Evolutionary conservation across 2,888 invertebrate species (phyloP).

Genomic region (Scrobipalpa atriplicella): DNA sequence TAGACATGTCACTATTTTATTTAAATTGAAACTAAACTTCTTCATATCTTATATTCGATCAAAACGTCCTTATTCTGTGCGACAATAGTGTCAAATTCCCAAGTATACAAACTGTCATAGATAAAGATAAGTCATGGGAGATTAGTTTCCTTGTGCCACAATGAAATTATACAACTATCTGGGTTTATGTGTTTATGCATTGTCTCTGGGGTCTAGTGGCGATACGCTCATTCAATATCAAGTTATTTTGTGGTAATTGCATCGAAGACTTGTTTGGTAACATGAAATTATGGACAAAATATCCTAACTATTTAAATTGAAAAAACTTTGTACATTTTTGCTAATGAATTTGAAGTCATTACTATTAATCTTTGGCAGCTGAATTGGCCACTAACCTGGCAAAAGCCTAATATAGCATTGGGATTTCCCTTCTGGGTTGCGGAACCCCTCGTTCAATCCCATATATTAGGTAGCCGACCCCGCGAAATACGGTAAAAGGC

Average conservation of each 20-base stretch:
- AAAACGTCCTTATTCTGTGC: not conserved
- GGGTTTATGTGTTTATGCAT: constrained; percentile 12
- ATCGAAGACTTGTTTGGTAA: not conserved
- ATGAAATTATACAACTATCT: constrained; percentile 14
- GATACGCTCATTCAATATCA: not conserved
- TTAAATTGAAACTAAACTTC: no score
- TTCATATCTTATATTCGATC: not conserved
- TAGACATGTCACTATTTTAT: no score
- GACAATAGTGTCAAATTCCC: constrained; percentile 6
- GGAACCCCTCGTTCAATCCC: no score
- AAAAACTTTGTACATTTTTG: no score
- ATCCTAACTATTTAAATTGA: no score
- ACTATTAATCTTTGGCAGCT: no score
- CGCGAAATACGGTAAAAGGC: no score
- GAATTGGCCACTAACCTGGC: no score
- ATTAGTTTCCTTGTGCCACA: constrained; percentile 4
- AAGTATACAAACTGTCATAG: not conserved
- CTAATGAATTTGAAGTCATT: no score
- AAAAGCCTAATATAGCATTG: no score
- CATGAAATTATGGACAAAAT: not conserved
- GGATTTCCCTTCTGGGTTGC: no score
- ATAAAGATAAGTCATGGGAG: constrained; percentile 15
- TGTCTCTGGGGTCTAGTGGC: not conserved
- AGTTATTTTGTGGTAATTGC: not conserved
- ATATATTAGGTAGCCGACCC: no score